Evolutionary conservation across 2,113 vertebrate genomes (phyloP).

Genomic region (Tenrec ecaudatus): DNA sequence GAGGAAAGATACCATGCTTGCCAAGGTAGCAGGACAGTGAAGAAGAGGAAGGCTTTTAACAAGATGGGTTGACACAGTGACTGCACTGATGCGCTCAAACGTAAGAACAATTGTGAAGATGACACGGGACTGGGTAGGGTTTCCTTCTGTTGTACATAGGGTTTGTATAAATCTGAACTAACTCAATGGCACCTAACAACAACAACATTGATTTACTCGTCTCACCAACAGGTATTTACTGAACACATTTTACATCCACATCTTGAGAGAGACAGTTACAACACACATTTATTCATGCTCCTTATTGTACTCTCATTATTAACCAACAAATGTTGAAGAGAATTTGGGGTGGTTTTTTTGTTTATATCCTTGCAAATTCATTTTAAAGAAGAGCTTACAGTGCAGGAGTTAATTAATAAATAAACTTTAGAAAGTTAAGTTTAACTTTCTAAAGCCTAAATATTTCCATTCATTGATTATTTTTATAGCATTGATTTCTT

Average conservation of each 20-base stretch:
- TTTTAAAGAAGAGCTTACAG: not conserved
- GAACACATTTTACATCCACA: not conserved
- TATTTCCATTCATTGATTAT: not conserved
- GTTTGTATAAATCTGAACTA: too few species aligned
- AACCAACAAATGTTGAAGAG: not conserved
- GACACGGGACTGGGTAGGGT: too few species aligned
- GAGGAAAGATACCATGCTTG: too few species aligned
- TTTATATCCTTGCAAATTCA: not conserved
- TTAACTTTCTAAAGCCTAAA: not conserved
- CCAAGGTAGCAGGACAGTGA: too few species aligned
- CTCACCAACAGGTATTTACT: not conserved
- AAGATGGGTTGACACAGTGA: too few species aligned
- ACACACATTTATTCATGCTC: not conserved
- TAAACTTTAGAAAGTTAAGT: not conserved
- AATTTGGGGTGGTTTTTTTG: not conserved
- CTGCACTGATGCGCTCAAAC: too few species aligned
- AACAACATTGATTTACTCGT: not conserved
- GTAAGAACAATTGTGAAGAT: too few species aligned
- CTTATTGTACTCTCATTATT: slow-evolving; percentile 1
- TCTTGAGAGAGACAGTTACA: not conserved
- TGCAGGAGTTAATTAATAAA: not conserved
- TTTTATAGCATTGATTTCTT: not conserved
- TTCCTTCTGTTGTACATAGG: too few species aligned
- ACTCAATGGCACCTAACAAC: too few species aligned
- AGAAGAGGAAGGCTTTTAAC: too few species aligned